Evolutionary conservation across 2,888 invertebrate genomes (phyloP).

Genomic region (Lumbricus terrestris): DNA sequence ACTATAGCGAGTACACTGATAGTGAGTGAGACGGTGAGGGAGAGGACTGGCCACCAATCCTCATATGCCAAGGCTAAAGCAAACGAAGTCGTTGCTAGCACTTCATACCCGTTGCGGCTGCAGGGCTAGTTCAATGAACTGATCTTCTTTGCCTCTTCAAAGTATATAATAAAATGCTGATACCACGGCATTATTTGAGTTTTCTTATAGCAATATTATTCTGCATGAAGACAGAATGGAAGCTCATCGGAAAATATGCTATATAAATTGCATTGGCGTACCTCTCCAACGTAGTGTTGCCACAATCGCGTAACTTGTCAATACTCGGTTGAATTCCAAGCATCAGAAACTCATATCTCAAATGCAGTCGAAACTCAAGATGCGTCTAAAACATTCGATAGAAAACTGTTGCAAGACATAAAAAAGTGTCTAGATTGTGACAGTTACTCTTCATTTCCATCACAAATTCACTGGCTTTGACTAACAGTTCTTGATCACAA

Average conservation of each 20-base stretch:
- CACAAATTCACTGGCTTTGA: not conserved
- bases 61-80: too few species aligned
- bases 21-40: too few species aligned
- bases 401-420: not conserved
- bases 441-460: not conserved
- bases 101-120: too few species aligned
- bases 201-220: not conserved
- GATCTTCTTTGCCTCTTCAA: too few species aligned
- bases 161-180: not conserved
- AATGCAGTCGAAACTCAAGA: slow-evolving; percentile 87
- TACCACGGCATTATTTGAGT: not conserved
- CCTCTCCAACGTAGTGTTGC: slow-evolving; percentile 86
- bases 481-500: not conserved
- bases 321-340: slow-evolving; percentile 93
- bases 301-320: slow-evolving; percentile 85
- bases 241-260: not conserved
- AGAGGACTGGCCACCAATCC: too few species aligned
- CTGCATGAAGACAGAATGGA: not conserved
- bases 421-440: not conserved
- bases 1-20: too few species aligned
- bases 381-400: slow-evolving; percentile 64
- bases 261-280: slow-evolving; percentile 37
- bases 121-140: too few species aligned
- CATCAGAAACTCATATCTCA: slow-evolving; percentile 94
- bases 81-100: too few species aligned